Evolutionary conservation across 2,888 invertebrate species (phyloP).

Genomic region (Clanis bilineata): DNA sequence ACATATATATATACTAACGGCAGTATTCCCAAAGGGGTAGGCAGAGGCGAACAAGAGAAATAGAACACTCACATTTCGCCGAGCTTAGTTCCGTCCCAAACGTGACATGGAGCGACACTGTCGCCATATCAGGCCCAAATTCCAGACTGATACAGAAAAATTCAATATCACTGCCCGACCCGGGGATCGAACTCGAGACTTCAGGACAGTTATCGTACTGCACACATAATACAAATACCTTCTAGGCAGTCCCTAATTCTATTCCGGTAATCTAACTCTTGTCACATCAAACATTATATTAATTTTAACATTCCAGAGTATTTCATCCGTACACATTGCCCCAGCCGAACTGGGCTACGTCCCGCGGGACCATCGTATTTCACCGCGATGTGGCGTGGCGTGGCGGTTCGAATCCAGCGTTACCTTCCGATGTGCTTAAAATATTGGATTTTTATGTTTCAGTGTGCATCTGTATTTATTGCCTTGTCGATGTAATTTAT

Average conservation of each 20-base stretch:
- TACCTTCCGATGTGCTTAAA: neutral
- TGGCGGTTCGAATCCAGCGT: neutral
- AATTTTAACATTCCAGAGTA: neutral
- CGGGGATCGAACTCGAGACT: no score
- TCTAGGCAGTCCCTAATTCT: neutral
- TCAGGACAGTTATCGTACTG: no score
- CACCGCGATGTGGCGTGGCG: no score
- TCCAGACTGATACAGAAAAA: no score
- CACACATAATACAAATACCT: neutral
- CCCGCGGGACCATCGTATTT: neutral
- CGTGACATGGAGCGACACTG: no score
- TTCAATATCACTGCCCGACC: no score
- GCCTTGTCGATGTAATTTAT: neutral
- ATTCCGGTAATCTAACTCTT: neutral
- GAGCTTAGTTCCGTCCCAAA: no score
- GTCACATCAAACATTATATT: neutral
- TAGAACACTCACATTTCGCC: no score
- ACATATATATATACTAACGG: no score
- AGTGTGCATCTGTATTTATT: neutral
- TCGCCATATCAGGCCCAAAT: no score
- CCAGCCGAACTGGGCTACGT: neutral
- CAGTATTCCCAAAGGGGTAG: no score
- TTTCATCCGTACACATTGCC: neutral
- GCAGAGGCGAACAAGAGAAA: no score
- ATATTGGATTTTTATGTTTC: slow-evolving; percentile 2